phyloP scores from a whole-genome alignment of 2,113 vertebrate species.

The Gadus macrocephalus region DNA sequence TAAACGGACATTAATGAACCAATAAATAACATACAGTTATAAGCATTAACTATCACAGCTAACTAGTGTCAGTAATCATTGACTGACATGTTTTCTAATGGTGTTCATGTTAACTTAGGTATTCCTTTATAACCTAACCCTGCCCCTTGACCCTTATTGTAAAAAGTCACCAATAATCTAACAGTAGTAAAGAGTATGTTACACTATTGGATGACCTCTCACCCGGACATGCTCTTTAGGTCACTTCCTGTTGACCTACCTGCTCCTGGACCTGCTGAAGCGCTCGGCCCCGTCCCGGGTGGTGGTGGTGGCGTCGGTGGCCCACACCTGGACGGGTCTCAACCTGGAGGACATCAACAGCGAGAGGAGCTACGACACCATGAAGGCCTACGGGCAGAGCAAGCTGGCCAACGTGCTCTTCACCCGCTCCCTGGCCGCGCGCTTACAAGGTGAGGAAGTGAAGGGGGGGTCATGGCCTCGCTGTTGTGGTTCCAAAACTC shows the following conservation, averaged over 20 bases:
- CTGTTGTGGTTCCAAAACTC: too few species aligned
- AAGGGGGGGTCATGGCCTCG: too few species aligned
- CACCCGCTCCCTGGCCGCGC: slow-evolving; percentile 61
- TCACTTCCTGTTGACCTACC: slow-evolving; percentile 72
- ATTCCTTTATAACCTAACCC: too few species aligned
- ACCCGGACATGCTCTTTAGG: slow-evolving; percentile 46
- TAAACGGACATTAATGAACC: too few species aligned
- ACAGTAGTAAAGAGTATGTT: not conserved
- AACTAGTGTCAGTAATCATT: too few species aligned
- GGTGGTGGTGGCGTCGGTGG: slow-evolving; percentile 69
- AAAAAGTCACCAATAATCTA: too few species aligned
- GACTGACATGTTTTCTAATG: too few species aligned
- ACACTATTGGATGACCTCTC: not conserved
- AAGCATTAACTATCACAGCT: too few species aligned
- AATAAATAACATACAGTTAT: too few species aligned
- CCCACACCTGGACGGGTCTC: slow-evolving; percentile 72
- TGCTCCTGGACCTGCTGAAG: slow-evolving; percentile 73
- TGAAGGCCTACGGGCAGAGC: slow-evolving; percentile 77
- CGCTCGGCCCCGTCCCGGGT: slow-evolving; percentile 68
- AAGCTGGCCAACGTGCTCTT: slow-evolving; percentile 76
- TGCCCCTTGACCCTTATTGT: too few species aligned
- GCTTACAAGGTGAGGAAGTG: slow-evolving; percentile 60
- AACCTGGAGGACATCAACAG: slow-evolving; percentile 75
- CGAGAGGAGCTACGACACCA: slow-evolving; percentile 66
- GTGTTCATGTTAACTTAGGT: too few species aligned